Evolutionary conservation across 2,888 invertebrate genomes (phyloP), one percentile per base, ranked within the genome.

Genomic region (Capitulum mitella): DNA sequence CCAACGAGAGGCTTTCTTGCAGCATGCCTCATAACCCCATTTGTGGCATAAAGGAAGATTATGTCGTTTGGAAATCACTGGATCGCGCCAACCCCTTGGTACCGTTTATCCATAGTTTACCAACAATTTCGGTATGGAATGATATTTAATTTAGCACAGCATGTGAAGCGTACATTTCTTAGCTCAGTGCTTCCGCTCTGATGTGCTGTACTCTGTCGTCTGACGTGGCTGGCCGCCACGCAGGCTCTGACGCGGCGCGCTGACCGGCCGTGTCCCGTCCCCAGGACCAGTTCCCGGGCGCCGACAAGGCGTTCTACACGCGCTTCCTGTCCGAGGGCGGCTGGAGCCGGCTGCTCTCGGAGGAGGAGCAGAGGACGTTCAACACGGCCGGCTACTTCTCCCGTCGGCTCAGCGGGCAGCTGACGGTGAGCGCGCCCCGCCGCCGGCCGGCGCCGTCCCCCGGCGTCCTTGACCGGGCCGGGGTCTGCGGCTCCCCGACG

Each of bases 281-380:
- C 12, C 79, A 81, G 81, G 78, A 81, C 61, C 58, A 80, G 54
- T 80, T 37, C 51, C 81, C 81, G n/a, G 79, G 79, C 58, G 79
- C 79, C 14, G 77, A 79, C 26, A 61, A 80, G n/a, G 61, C 78
- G 16, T 80, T 82, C 48, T 82, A 81, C 77, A 79, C 80, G 6
- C 80, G 79, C 37, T 82, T 81, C 54, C 77, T 82, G 29, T 78
- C 75, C 5, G 78, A 81, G 58, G 82, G 81, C 6, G 81, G 81
- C 46, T 82, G 82, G 82, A 37, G 77, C 22, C 32, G 79, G 40
- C 43, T 82, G 6, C 74, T 82, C 29, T 77, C 80, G n/a, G 37
- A 77, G n/a, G 78, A 79, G 37, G 78, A 81, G 75, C 80, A 80
- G 78, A 37, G 79, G 22, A 80, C 79, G 43, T 82, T 82, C 79